phyloP scores from a whole-genome alignment of 2,797 vertebrate genomes.

The Orientallactaga sibirica region DNA sequence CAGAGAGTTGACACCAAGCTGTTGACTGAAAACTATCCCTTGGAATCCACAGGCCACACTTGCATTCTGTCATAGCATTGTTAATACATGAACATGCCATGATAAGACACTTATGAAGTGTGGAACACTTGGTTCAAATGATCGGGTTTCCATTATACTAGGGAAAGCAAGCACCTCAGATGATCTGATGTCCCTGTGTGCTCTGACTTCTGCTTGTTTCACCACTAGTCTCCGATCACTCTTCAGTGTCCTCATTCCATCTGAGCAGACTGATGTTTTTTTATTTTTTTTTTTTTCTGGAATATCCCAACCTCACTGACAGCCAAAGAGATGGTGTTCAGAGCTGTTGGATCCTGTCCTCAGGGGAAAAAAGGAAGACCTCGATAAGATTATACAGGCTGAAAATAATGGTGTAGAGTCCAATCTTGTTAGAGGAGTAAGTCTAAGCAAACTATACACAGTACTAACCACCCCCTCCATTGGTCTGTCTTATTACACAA shows the following conservation, averaged over 20 bases:
- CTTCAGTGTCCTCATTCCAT: too few species aligned
- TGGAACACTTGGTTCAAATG: background rate
- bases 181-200: too few species aligned
- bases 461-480: too few species aligned
- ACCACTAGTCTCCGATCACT: background rate
- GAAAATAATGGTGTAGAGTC: background rate
- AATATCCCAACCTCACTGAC: background rate
- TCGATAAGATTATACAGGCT: background rate
- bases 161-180: rapidly evolving
- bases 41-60: background rate
- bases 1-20: background rate
- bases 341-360: background rate
- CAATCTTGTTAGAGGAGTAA: background rate
- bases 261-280: background rate
- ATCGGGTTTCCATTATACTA: too few species aligned
- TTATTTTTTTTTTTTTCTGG: background rate
- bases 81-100: background rate
- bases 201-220: background rate
- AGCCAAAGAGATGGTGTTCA: background rate
- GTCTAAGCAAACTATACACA: background rate
- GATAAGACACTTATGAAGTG: background rate
- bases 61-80: background rate
- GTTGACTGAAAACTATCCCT: background rate
- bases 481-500: background rate
- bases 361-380: background rate